Conservation (phyloP, 2,797 vertebrate genomes). For the Zenarchopterus dispar region DNA sequence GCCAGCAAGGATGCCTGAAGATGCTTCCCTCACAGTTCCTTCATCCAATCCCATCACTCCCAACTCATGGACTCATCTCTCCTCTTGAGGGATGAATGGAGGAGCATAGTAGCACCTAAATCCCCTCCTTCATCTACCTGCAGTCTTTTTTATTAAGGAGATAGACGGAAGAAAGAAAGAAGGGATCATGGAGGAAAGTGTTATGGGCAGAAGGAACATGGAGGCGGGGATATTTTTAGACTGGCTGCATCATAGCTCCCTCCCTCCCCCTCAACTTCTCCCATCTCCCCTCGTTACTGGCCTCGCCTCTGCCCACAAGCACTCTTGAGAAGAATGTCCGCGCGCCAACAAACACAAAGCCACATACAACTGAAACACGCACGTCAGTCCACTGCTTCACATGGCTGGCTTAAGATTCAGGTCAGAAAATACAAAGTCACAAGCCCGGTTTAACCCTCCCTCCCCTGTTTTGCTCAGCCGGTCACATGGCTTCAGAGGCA, state of each 20-base stretch:
- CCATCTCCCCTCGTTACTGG: conserved; percentile 49
- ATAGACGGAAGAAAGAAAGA: conserved; percentile 12
- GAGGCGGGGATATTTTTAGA: conserved; percentile 69
- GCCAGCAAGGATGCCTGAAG: conserved; percentile 8
- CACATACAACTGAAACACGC: background rate
- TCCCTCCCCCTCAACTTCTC: conserved; percentile 38
- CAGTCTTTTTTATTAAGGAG: conserved; percentile 25
- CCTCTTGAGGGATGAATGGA: background rate
- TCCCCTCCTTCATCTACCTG: conserved; percentile 12
- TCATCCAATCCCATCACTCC: background rate
- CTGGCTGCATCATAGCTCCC: conserved; percentile 55
- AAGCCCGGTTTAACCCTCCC: background rate
- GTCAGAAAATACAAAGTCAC: conserved; percentile 42
- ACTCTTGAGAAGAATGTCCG: conserved; percentile 44
- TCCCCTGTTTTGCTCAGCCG: background rate
- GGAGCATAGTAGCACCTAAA: conserved; percentile 16
- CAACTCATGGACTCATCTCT: background rate
- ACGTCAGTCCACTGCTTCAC: conserved; percentile 31
- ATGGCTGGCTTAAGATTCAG: conserved; percentile 25
- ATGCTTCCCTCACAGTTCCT: background rate
- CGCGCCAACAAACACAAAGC: conserved; percentile 12
- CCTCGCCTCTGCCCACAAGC: conserved; percentile 57
- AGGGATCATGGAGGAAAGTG: conserved; percentile 26
- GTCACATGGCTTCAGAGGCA: conserved; percentile 16
- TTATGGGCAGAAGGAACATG: conserved; percentile 45